These are phyloP conservation scores for Gonatopus flavifemur DNA, from an alignment of 1,140 invertebrate genomes.

Conservation along the genomic window DNA sequence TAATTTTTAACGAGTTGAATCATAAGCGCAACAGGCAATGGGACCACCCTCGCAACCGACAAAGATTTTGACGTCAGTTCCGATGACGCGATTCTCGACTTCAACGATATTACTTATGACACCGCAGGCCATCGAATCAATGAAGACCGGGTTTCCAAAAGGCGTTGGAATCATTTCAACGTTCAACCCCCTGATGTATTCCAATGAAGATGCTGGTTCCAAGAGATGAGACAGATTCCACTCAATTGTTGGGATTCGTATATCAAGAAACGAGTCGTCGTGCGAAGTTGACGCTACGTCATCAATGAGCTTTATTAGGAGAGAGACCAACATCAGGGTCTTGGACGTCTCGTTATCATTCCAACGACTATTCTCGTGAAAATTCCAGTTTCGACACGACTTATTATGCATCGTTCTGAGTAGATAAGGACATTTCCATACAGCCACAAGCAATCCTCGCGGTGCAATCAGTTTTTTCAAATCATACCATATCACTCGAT, in stretches of 20 bases:
- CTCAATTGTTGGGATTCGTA: slow-evolving; percentile 4
- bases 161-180: slow-evolving; percentile 60
- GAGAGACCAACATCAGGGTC: slow-evolving; percentile 55
- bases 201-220: neutral
- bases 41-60: slow-evolving; percentile 65
- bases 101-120: slow-evolving; percentile 63
- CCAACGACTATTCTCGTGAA: slow-evolving; percentile 49
- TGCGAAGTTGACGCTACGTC: neutral
- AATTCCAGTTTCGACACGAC: slow-evolving; percentile 57
- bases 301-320: slow-evolving; percentile 51
- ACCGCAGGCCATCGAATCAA: slow-evolving; percentile 61
- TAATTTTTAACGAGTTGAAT: no score
- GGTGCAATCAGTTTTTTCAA: no score
- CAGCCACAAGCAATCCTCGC: no score
- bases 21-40: no score
- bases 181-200: slow-evolving; percentile 24
- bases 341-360: no score
- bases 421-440: slow-evolving; percentile 60
- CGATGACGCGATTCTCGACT: slow-evolving; percentile 56
- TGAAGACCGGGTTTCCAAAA: slow-evolving; percentile 61
- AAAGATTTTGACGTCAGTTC: slow-evolving; percentile 63
- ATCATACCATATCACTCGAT: no score
- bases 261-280: neutral
- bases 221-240: slow-evolving; percentile 18
- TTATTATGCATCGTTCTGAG: slow-evolving; percentile 47